Percentiles rank a stretch among this genome's conserved stretches.
Conservation (phyloP, 30 jellyfish, hydroid and myxozoan species). For the Hydractinia symbiolongicarpus region DNA sequence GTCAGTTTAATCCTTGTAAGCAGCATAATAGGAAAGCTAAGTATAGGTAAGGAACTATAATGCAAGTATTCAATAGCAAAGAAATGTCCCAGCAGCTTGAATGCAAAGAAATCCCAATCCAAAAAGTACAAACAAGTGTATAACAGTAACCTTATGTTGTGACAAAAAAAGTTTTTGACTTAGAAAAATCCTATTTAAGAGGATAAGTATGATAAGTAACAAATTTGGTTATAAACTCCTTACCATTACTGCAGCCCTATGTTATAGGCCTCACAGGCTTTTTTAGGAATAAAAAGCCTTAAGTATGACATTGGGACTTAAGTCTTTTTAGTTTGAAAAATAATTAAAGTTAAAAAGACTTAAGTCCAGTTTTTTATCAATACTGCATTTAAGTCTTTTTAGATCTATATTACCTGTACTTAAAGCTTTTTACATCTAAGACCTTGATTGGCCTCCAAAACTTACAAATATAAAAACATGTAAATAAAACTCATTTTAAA, state of each 20-base stretch:
- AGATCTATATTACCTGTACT: conserved; percentile 7
- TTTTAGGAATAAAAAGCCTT: conserved; percentile 1
- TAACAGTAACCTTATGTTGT: not conserved
- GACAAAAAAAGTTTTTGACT: not conserved
- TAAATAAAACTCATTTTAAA: no score
- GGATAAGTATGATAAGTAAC: not conserved
- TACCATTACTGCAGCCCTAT: conserved; percentile 2
- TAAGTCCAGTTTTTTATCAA: not conserved
- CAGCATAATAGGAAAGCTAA: no score
- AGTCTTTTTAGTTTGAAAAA: conserved; percentile 2
- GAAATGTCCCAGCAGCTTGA: not conserved
- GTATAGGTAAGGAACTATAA: no score
- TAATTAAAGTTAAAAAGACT: not conserved
- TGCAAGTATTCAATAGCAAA: not conserved
- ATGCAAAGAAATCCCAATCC: conserved; percentile 2
- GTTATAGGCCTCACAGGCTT: not conserved
- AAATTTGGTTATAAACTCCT: not conserved
- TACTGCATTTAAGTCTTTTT: not conserved
- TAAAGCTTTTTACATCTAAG: conserved; percentile 1
- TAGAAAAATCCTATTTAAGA: not conserved
- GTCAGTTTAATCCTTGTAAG: no score
- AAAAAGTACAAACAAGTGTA: not conserved
- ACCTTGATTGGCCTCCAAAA: no score
- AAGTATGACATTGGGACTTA: not conserved
- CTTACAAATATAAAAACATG: no score